These are phyloP conservation scores for Drosophila punjabiensis DNA, from an alignment of 1,140 invertebrate genomes.

Conservation along the genomic window DNA sequence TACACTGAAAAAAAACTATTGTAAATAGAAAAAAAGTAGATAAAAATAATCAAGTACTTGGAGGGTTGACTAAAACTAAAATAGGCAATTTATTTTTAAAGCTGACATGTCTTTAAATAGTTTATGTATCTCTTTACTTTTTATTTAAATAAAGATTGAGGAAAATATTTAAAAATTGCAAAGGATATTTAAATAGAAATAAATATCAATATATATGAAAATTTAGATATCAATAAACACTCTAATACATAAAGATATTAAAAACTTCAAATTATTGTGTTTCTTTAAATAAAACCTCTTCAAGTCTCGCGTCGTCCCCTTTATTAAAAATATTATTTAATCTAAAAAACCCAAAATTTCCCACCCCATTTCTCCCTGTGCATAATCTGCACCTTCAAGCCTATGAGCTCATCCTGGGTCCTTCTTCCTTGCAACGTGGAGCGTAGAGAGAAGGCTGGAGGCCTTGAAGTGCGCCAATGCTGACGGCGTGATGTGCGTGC, in stretches of 20 bases:
- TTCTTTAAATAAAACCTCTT: background rate
- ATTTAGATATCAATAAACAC: background rate
- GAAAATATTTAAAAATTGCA: background rate
- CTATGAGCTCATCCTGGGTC: conserved; percentile 26
- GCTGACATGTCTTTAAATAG: background rate
- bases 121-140: background rate
- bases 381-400: conserved; percentile 43
- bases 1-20: background rate
- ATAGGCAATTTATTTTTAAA: background rate
- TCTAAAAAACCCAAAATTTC: background rate
- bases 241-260: background rate
- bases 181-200: background rate
- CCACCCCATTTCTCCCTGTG: background rate
- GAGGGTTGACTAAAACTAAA: background rate
- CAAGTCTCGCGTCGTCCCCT: background rate
- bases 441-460: conserved; percentile 46
- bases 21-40: no score
- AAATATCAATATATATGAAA: background rate
- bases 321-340: background rate
- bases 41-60: background rate
- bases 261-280: no score
- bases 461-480: conserved; percentile 74
- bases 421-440: conserved; percentile 36
- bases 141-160: background rate
- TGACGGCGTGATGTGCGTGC: conserved; percentile 75